Percentiles rank a stretch among this genome's conserved stretches.
These are phyloP conservation scores for Uromys caudimaculatus DNA, from an alignment of 2,797 vertebrate genomes.

Conservation along the genomic window DNA sequence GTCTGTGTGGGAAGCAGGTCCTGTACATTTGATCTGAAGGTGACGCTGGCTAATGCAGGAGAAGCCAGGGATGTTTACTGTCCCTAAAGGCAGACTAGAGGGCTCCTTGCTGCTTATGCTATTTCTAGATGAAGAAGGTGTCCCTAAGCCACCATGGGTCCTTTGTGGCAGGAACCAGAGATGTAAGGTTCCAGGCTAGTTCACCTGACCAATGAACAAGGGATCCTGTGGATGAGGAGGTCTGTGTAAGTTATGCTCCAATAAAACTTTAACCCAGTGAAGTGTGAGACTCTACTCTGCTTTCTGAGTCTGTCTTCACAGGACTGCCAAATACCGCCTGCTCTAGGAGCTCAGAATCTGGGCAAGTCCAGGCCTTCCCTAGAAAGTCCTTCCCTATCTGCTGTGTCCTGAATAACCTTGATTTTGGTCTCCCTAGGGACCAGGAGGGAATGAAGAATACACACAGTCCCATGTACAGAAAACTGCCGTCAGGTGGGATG, in stretches of 20 bases:
- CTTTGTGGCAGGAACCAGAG: neutral
- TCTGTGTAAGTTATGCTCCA: neutral
- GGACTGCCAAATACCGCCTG: accelerated
- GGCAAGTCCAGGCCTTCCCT: neutral
- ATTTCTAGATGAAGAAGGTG: neutral
- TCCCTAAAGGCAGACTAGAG: accelerated
- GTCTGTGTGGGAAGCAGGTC: neutral
- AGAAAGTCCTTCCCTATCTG: neutral
- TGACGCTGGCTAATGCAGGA: neutral
- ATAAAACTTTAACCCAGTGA: neutral
- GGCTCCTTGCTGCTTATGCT: neutral
- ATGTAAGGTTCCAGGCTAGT: neutral
- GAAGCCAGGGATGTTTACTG: neutral
- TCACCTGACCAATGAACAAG: accelerated
- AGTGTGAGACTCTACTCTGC: neutral
- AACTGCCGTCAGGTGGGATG: neutral
- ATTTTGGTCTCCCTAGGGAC: too few species aligned
- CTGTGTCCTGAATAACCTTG: neutral
- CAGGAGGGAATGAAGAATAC: neutral
- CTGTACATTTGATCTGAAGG: neutral
- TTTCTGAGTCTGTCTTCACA: neutral
- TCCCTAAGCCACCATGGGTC: neutral
- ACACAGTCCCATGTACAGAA: too few species aligned
- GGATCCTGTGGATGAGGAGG: neutral
- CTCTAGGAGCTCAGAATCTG: neutral